Percentiles rank a stretch among this genome's conserved stretches.
These are phyloP conservation scores for Anthopleura sola DNA, from an alignment of 64 coral and sea anemone genomes.

Conservation along the genomic window DNA sequence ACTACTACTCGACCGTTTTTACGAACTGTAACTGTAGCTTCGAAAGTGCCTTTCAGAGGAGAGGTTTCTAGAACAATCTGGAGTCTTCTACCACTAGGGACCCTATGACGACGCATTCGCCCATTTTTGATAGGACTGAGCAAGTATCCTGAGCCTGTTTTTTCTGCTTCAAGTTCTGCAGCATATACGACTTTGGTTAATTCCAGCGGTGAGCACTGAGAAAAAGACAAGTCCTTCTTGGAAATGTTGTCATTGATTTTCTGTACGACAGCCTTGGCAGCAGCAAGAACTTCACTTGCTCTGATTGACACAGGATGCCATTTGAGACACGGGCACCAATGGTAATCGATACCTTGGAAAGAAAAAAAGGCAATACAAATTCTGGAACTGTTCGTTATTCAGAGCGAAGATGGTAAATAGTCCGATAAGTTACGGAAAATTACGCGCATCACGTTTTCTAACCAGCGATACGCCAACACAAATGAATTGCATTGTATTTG, in stretches of 20 bases:
- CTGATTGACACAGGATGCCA: slow-evolving; percentile 38
- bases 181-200: slow-evolving; percentile 53
- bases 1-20: slow-evolving; percentile 56
- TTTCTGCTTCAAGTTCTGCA: slow-evolving; percentile 40
- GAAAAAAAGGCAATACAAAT: not conserved
- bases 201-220: slow-evolving; percentile 37
- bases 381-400: too few relatives aligned
- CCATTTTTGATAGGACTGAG: slow-evolving; percentile 62
- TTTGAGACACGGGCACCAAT: slow-evolving; percentile 61
- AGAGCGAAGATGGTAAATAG: not conserved
- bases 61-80: slow-evolving; percentile 60
- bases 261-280: slow-evolving; percentile 42
- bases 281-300: slow-evolving; percentile 18
- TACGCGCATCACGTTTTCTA: too few relatives aligned
- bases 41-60: slow-evolving; percentile 51
- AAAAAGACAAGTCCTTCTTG: slow-evolving; percentile 25
- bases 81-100: slow-evolving; percentile 54
- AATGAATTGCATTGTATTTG: too few relatives aligned
- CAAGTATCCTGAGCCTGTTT: slow-evolving; percentile 48
- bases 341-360: slow-evolving; percentile 71
- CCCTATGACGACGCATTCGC: slow-evolving; percentile 47
- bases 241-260: slow-evolving; percentile 53
- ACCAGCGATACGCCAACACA: too few relatives aligned
- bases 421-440: not conserved
- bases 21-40: slow-evolving; percentile 47